Percentiles rank a stretch among this genome's conserved stretches.
These are phyloP conservation scores for Bombus consobrinus DNA, from an alignment of 1,140 invertebrate species.

Conservation along the genomic window DNA sequence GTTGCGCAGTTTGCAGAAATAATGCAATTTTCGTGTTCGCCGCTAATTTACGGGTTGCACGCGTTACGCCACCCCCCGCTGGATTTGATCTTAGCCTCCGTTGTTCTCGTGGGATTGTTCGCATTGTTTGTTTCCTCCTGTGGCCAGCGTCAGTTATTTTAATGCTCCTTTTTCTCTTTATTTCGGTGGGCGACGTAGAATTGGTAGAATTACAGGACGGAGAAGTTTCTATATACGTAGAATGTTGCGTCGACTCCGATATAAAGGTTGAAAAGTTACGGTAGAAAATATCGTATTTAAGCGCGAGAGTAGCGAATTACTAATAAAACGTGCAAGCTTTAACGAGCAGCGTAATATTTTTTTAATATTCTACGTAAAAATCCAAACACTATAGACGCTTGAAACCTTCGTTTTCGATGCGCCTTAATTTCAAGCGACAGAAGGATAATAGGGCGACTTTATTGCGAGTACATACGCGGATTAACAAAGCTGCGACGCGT, in stretches of 20 bases:
- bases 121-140: constrained; percentile 10
- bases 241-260: not conserved
- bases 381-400: not conserved
- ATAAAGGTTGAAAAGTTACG: not conserved
- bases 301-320: not conserved
- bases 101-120: constrained; percentile 25
- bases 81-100: constrained; percentile 33
- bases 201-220: too few species aligned
- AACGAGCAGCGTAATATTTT: not conserved
- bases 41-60: constrained; percentile 34
- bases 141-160: constrained; percentile 7
- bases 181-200: not conserved
- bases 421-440: not conserved
- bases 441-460: not conserved
- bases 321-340: too few species aligned
- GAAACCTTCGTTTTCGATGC: not conserved
- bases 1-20: constrained; percentile 37
- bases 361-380: not conserved
- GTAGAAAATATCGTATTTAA: not conserved
- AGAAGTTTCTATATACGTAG: not conserved
- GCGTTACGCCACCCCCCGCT: not conserved
- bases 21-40: constrained; percentile 54
- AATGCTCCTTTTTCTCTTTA: not conserved
- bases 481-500: constrained; percentile 13
- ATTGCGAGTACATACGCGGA: not conserved